phyloP scores from a whole-genome alignment of 2,888 invertebrate species.

The Ditylenchus weischeri region DNA sequence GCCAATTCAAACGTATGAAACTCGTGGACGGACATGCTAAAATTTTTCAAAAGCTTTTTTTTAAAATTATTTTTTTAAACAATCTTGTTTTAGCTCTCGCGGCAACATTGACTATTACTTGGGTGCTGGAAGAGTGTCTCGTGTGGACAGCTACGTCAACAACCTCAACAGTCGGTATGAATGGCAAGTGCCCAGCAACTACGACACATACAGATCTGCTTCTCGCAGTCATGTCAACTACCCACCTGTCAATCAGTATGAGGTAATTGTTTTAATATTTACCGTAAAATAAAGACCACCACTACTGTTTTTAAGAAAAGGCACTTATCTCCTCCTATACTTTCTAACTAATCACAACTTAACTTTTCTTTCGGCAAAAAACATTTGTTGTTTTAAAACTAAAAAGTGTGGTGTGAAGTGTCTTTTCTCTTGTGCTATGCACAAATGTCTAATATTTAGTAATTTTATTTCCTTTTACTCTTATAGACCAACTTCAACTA shows the following conservation, averaged over 20 bases:
- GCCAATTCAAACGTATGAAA: too few relatives aligned
- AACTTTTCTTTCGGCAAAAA: not conserved
- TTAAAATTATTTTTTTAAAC: too few relatives aligned
- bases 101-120: slow-evolving; percentile 52
- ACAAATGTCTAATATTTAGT: not conserved
- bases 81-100: slow-evolving; percentile 42
- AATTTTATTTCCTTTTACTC: not conserved
- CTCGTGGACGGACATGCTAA: too few relatives aligned
- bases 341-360: not conserved
- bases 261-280: slow-evolving; percentile 35
- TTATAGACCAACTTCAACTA: slow-evolving; percentile 4
- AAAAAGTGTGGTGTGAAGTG: slow-evolving; percentile 7
- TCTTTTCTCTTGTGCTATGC: not conserved
- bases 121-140: slow-evolving; percentile 54
- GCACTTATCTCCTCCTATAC: slow-evolving; percentile 1
- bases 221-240: slow-evolving; percentile 47
- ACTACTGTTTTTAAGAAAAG: not conserved
- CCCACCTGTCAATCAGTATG: slow-evolving; percentile 48
- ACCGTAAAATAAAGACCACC: not conserved
- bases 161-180: slow-evolving; percentile 47
- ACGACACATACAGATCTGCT: slow-evolving; percentile 51
- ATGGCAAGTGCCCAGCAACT: slow-evolving; percentile 52
- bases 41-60: too few relatives aligned
- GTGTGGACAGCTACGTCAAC: slow-evolving; percentile 56
- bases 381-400: not conserved